Base-by-base conservation (phyloP, 1,140 invertebrate species). In the Drosophila nigromelanica region DNA sequence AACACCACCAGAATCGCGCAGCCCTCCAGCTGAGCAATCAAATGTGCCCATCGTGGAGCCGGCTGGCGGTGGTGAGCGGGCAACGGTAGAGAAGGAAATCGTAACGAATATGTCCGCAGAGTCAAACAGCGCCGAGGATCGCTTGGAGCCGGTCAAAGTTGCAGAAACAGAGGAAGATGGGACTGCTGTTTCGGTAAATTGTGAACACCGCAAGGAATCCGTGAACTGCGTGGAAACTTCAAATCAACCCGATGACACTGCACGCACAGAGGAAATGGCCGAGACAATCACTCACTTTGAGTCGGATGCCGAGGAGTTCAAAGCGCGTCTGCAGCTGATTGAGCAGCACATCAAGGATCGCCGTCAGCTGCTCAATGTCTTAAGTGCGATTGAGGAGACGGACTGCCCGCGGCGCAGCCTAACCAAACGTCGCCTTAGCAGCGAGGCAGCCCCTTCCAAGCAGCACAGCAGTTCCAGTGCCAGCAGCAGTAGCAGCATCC, bases 201-300 rank as follows among this genome's bases (percentile, higher is more conserved):
- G 10, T 42, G n/a, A 40, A 15, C 12, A 15, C 10, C 4, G 4
- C 11, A 6, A 55, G 18, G 18, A 40, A 10, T n/a, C 51, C 4
- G 5, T 12, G 15, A 54, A 10, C 35, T 39, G 4, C 12, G 12
- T 12, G 7, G 35, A 40, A 27, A 14, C 47, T 1, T 24, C 45
- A 21, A 24, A 21, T 33, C 24, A 47, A 3, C n/a, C 4, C 4
- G 42, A 37, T 7, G 42, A 37, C n/a, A 15, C 5, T 8, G 30
- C 15, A 48, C 5, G 5, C 6, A n/a, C 3, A 8, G 24, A 47
- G 2, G 8, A n/a, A 3, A 24, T 24, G 35, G 11, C 7, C 5
- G 74, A 80, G 8, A n/a, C 11, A 40, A 50, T 75, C 10, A 86
- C 81, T 0, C 75, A 82, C 6, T 87, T 86, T 5, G 82, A 86